Evolutionary conservation across 2,888 invertebrate species (phyloP), one percentile per base, ranked within the genome.

Genomic region (Pomacea canaliculata): DNA sequence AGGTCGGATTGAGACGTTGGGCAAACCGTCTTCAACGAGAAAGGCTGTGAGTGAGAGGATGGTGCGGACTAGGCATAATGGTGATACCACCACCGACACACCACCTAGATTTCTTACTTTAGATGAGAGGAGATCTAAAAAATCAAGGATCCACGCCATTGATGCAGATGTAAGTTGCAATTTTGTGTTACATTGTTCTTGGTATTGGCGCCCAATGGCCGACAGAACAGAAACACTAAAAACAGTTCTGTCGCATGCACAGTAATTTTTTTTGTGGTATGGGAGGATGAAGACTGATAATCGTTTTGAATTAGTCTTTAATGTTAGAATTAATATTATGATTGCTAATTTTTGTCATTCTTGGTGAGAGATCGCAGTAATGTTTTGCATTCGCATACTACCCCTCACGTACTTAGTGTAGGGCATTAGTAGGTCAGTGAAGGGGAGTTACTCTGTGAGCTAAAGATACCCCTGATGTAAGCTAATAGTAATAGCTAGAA

Each of bases 21-120:
- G 59, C 60, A 69, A 69, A 69, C 68, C 46, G 74, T 69, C 60
- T 60, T 60, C 68, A 62, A 60, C 69, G 68, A 69, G 63, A 66
- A 71, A 49, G 67, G 46, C 23, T 19, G 19, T 46, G 27, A 37
- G 37, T 5, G 51, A 56, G 71, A 83, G 78, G 78, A 87, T 87
- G 86, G 87, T 87, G 70, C 83, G 81, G 78, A 87, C 87, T 71
- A 82, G 87, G 75, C 86, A 87, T 72, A 84, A 82, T 76, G 80
- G 80, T 62, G 84, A 83, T 70, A 84, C 83, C 48, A 79, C 81
- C 59, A 76, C 80, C 19, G 79, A 80, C 27, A 81, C 79, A 59
- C 76, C 78, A 46, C 78, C 78, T 46, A 76, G 56, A 51, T 80
- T 80, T 71, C 56, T 80, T 23, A 76, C 80, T 12, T 73, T 80